Base-by-base conservation (phyloP, 2,888 invertebrate genomes). In the Pollenia amentaria region DNA sequence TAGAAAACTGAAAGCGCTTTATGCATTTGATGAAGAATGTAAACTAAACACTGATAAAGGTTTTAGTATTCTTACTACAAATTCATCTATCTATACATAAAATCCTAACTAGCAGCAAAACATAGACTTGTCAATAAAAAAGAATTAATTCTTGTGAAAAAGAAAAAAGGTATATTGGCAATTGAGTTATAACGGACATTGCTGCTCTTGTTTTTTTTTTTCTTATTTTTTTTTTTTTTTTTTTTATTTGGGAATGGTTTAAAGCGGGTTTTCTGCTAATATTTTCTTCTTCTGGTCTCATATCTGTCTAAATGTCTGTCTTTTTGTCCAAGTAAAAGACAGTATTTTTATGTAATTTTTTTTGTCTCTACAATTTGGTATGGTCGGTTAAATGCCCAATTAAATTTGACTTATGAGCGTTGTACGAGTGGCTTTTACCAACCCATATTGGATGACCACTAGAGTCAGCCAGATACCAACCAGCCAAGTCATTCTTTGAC, bases 321-420 rank as follows among this genome's bases (percentile, higher is more conserved):
- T 18, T 16, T 67, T 11, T 60, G 40, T 40, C 60, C 40, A 67
- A 16, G 42, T 21, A 10, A 67, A 11, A 18, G 12, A 70, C n/a
- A 42, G n/a, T 46, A 10, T 55, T 40, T 40, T 46, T 38, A 29
- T 29, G 6, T 29, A 6, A 29, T 44, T 29, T n/a, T 42, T 38
- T 60, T 21, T 64, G 42, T 29, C 21, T 48, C 38, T 62, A 48
- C 55, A 51, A 72, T 73, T 67, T 80, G 53, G 72, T 84, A 72
- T 53, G 72, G 55, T 87, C 80, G 84, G 80, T 87, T 81, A 87
- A 84, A 80, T 87, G 87, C 72, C 84, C 87, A 84, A 87, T 87
- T 87, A 87, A 80, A 84, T 87, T 87, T 84, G 87, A 84, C 84
- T 87, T 87, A 87, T 84, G 87, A 77, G 72, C 72, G 57, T 81